A percentile compares a stretch with the other conserved stretches of the same genome.
These are phyloP conservation scores for Glandiceps talaboti DNA, from an alignment of 53 echinoderm and acorn worm genomes.

Conservation along the genomic window DNA sequence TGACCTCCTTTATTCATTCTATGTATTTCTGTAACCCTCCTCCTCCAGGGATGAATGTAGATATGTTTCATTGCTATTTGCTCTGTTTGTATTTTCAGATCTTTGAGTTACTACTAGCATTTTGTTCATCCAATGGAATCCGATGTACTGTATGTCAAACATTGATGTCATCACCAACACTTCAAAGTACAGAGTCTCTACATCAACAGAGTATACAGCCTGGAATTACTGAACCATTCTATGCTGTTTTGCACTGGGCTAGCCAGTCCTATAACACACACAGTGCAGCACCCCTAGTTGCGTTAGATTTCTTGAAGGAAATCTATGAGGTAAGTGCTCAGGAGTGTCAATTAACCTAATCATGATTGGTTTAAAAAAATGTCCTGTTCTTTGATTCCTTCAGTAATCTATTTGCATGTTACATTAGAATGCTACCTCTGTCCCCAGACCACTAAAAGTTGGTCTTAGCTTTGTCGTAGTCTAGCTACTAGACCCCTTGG, in stretches of 20 bases:
- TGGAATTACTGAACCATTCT: constrained; percentile 36
- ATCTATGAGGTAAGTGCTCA: constrained; percentile 85
- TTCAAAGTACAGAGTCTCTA: constrained; percentile 19
- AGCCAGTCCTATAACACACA: constrained; percentile 35
- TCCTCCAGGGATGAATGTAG: no score
- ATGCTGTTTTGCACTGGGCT: constrained; percentile 53
- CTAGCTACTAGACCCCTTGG: no score
- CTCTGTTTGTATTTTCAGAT: constrained; percentile 31
- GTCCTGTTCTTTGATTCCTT: no score
- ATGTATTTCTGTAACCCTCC: no score
- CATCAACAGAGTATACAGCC: constrained; percentile 10
- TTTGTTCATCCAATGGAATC: constrained; percentile 49
- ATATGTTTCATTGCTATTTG: no score
- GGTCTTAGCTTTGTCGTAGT: no score
- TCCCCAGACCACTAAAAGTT: no score
- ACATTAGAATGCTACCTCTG: no score
- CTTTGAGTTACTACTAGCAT: constrained; percentile 68
- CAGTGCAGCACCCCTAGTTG: constrained; percentile 41
- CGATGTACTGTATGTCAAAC: constrained; percentile 50
- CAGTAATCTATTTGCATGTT: no score
- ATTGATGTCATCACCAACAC: constrained; percentile 40
- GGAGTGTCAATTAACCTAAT: no score
- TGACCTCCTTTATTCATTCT: no score
- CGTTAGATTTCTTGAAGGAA: constrained; percentile 59
- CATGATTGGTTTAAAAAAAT: no score